Conservation (phyloP, 2,888 invertebrate species). For the Drosophila buzzatii region DNA sequence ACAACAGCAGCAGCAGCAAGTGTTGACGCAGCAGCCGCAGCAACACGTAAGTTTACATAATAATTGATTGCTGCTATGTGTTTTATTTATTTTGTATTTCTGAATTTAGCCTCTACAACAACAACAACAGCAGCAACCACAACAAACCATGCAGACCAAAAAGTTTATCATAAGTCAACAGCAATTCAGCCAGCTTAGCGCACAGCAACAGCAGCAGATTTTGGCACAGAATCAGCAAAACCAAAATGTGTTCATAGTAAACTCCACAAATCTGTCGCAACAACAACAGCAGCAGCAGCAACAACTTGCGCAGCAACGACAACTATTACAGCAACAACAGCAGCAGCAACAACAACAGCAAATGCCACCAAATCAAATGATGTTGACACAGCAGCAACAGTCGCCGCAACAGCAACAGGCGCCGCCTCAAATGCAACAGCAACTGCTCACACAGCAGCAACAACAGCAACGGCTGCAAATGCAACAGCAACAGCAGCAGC, state of each 20-base stretch:
- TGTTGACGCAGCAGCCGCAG: conserved; percentile 55
- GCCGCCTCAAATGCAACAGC: conserved; percentile 55
- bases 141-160: conserved; percentile 75
- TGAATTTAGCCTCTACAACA: conserved; percentile 51
- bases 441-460: conserved; percentile 72
- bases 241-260: conserved; percentile 85
- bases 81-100: background rate
- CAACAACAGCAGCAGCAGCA: conserved; percentile 81
- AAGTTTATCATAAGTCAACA: conserved; percentile 87
- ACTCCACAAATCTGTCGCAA: conserved; percentile 81
- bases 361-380: conserved; percentile 70
- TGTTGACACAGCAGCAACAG: conserved; percentile 69
- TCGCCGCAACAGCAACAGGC: conserved; percentile 74
- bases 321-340: conserved; percentile 69
- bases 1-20: conserved; percentile 58
- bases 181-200: conserved; percentile 88
- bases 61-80: background rate
- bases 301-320: conserved; percentile 67
- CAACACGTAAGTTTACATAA: conserved; percentile 51
- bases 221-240: conserved; percentile 85
- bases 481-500: conserved; percentile 76
- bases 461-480: conserved; percentile 68
- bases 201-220: conserved; percentile 86
- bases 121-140: conserved; percentile 64
- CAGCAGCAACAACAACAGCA: conserved; percentile 73